A percentile compares a stretch with the other conserved stretches of the same genome.
Evolutionary conservation across 92 coral and sea anemone genomes (phyloP).

Genomic region (Phymanthus crucifer): DNA sequence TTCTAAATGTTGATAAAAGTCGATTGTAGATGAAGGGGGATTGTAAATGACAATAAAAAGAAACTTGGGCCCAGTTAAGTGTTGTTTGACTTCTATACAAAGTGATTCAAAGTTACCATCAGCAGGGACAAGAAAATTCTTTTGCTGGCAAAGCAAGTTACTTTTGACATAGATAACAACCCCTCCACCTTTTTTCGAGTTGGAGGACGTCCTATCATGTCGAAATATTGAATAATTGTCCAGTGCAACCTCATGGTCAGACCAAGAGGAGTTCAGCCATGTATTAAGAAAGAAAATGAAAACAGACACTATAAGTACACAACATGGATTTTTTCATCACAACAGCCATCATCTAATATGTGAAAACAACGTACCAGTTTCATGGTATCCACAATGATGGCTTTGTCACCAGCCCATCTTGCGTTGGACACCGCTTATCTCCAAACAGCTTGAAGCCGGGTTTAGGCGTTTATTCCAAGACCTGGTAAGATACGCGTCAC

Average conservation of each 20-base stretch:
- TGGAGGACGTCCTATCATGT: background rate
- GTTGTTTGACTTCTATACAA: conserved; percentile 40
- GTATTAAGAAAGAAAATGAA: too few relatives aligned
- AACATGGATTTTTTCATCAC: too few relatives aligned
- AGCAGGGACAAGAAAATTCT: conserved; percentile 17
- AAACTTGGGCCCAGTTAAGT: conserved; percentile 36
- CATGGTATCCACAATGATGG: too few relatives aligned
- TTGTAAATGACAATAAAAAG: conserved; percentile 35
- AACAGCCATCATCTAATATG: too few relatives aligned
- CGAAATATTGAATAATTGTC: conserved; percentile 21
- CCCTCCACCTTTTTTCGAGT: conserved; percentile 30
- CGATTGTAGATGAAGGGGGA: conserved; percentile 34
- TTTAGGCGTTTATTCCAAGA: too few relatives aligned
- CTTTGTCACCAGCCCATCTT: too few relatives aligned
- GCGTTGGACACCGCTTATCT: too few relatives aligned
- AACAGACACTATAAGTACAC: too few relatives aligned
- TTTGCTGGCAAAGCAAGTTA: conserved; percentile 15
- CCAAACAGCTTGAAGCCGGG: too few relatives aligned
- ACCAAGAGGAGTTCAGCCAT: conserved; percentile 20
- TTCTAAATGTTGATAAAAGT: conserved; percentile 15
- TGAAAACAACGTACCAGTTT: too few relatives aligned
- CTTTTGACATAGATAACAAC: conserved; percentile 23
- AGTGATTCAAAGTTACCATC: conserved; percentile 15
- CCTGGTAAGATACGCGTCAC: too few relatives aligned
- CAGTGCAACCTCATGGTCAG: conserved; percentile 6